phyloP scores from a whole-genome alignment of 2,888 invertebrate species.

The Saturnia pavonia region DNA sequence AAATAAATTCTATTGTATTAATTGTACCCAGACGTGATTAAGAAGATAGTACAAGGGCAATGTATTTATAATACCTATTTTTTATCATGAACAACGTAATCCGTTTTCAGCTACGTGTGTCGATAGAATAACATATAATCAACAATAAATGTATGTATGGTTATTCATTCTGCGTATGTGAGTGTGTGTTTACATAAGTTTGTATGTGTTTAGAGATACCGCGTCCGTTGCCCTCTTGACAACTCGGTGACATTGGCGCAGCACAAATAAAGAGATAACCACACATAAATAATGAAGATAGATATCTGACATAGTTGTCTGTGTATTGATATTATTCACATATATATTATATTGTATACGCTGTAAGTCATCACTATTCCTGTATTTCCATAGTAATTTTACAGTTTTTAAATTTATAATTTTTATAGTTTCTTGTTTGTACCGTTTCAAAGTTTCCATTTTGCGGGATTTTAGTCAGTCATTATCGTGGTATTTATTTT shows the following conservation, averaged over 20 bases:
- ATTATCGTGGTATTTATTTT: no score
- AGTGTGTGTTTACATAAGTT: slow-evolving; percentile 33
- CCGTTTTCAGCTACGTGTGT: slow-evolving; percentile 51
- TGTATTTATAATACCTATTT: slow-evolving; percentile 64
- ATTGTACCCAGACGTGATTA: slow-evolving; percentile 41
- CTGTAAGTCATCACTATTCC: neutral
- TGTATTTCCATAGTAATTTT: neutral
- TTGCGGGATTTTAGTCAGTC: no score
- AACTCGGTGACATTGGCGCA: slow-evolving; percentile 80
- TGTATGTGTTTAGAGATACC: slow-evolving; percentile 60
- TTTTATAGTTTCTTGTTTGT: neutral
- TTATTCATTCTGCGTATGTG: slow-evolving; percentile 47
- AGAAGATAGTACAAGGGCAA: slow-evolving; percentile 64
- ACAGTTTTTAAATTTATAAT: no score
- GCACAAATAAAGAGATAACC: slow-evolving; percentile 76
- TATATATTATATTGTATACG: neutral
- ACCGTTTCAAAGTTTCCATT: neutral
- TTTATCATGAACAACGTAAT: slow-evolving; percentile 58
- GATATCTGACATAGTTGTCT: slow-evolving; percentile 41
- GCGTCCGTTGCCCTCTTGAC: slow-evolving; percentile 77
- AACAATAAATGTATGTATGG: slow-evolving; percentile 41
- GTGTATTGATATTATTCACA: slow-evolving; percentile 35
- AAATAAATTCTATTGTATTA: slow-evolving; percentile 10
- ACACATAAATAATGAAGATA: slow-evolving; percentile 62
- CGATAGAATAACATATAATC: slow-evolving; percentile 50